Base-by-base conservation (phyloP, 2,888 invertebrate genomes). In the Pammene aurita region DNA sequence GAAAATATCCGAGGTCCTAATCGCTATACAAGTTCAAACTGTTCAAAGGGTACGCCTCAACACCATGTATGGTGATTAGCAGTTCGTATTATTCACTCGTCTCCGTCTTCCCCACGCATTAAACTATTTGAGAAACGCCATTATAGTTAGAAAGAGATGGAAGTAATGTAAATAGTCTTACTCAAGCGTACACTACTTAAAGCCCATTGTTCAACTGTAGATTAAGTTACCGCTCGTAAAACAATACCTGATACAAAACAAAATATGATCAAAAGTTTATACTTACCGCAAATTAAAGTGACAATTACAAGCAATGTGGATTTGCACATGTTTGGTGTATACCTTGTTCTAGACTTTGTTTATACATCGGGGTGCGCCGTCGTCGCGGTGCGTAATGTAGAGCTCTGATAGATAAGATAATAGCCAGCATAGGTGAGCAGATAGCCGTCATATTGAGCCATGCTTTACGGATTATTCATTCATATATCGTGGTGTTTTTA, bases 281-380 rank as follows among this genome's bases (percentile, higher is more conserved):
- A 89, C 88, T 88, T 78, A 89, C 89, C 77, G 68, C 70, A 75
- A 70, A 78, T 48, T 60, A 82, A 72, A 46, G 14, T 13, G 14
- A 57, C 14, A 34, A 81, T 35, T 62, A 81, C 26, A 71, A 81
- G 16, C 65, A 76, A 54, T 54, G 80, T 50, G 55, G 78, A 60
- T 66, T 71, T 72, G 71, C 78, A 80, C 86, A 86, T 87, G 34
- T 68, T 81, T 34, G 16, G 10, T 57, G 34, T 35, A 41, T 38
- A 41, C 48, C 44, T 18, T 38, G 42, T 62, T 58, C 34, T 34
- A 66, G 60, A 57, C 48, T 56, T 64, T 64, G 58, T 54, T 52
- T 57, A 52, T 46, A 55, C 46, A 11, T 5, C 38, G 46, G 26
- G 52, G 63, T 52, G 68, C 58, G 68, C 41, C 63, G 41, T 42